Conservation (phyloP, 2,797 vertebrate genomes). For the Emydoidea blandingii region DNA sequence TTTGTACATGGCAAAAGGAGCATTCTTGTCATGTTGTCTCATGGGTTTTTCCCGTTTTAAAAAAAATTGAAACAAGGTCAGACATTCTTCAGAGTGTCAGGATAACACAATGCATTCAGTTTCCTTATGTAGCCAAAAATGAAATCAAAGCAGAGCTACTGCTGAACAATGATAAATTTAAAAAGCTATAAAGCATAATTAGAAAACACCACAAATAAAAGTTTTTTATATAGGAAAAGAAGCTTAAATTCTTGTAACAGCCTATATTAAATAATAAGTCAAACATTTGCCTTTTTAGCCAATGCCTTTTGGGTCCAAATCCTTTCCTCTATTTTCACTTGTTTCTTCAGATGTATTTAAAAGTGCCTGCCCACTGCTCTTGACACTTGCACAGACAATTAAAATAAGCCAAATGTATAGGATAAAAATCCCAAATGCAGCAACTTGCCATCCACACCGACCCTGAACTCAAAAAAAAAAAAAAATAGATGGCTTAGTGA, state of each 20-base stretch:
- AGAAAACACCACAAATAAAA: neutral
- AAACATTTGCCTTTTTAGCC: neutral
- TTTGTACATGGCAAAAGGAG: neutral
- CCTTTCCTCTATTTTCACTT: neutral
- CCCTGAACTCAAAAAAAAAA: neutral
- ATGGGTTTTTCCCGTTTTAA: neutral
- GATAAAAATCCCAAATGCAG: constrained; percentile 5
- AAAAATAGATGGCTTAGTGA: neutral
- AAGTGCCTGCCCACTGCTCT: neutral
- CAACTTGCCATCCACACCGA: neutral
- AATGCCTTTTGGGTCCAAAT: neutral
- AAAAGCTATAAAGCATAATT: neutral
- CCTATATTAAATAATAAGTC: neutral
- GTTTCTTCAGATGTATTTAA: neutral
- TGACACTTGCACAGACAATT: neutral
- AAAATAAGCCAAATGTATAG: neutral
- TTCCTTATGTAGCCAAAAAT: neutral
- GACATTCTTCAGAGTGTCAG: neutral
- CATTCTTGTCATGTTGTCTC: neutral
- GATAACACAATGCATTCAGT: neutral
- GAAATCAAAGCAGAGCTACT: neutral
- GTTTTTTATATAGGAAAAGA: neutral
- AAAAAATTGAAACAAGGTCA: constrained; percentile 26
- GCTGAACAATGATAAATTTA: neutral
- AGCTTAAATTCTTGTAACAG: neutral